Conservation (phyloP, 2,888 invertebrate genomes). For the Diaphora mendica region DNA sequence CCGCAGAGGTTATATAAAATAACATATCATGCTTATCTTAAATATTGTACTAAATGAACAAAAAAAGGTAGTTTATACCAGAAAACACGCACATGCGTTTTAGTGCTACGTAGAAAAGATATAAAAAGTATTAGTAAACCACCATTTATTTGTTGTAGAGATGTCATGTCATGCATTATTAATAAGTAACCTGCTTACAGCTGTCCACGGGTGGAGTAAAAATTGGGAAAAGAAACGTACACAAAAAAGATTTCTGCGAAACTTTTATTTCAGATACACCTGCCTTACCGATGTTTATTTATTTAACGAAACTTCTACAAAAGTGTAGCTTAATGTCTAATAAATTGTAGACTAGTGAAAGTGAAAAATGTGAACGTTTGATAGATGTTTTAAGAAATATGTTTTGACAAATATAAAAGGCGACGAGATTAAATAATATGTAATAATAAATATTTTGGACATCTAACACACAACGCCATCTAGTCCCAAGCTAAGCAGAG, state of each 20-base stretch:
- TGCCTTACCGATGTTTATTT: neutral
- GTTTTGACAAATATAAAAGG: neutral
- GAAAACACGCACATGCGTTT: neutral
- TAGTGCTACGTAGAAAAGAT: constrained; percentile 4
- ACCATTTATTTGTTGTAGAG: constrained; percentile 15
- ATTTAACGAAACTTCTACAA: neutral
- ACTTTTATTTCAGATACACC: neutral
- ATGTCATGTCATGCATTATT: constrained; percentile 17
- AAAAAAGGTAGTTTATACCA: neutral
- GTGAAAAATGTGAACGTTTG: neutral
- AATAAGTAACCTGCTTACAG: constrained; percentile 10
- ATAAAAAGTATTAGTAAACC: constrained; percentile 19
- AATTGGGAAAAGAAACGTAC: constrained; percentile 13
- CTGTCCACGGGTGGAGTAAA: neutral
- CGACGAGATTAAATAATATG: neutral
- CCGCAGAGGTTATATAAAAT: neutral
- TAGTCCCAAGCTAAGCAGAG: too few relatives aligned
- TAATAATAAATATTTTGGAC: too few relatives aligned
- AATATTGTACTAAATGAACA: neutral
- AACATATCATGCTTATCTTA: neutral
- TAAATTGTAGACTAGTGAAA: neutral
- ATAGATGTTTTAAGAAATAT: neutral
- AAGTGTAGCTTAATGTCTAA: neutral
- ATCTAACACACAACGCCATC: too few relatives aligned
- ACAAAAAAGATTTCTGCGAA: neutral